Evolutionary conservation across 2,797 vertebrate species (phyloP).

Genomic region (Ibycter americanus): DNA sequence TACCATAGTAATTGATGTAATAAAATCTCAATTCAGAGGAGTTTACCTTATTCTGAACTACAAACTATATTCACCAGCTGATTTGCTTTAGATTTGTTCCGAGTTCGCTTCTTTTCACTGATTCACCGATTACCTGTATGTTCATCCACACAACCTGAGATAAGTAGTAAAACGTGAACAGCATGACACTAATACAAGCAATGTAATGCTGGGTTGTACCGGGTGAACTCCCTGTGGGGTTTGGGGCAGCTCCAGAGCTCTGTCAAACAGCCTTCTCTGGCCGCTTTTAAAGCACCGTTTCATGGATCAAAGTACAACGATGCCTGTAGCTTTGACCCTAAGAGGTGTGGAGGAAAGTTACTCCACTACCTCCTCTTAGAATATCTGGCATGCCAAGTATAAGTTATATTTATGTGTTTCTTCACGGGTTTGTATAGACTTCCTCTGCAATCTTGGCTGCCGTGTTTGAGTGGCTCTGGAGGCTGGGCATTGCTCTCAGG

Average conservation of each 20-base stretch:
- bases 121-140: not conserved
- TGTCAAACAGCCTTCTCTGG: not conserved
- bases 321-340: not conserved
- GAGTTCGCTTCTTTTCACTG: not conserved
- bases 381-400: not conserved
- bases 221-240: not conserved
- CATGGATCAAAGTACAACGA: not conserved
- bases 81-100: not conserved
- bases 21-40: not conserved
- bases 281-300: not conserved
- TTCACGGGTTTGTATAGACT: not conserved
- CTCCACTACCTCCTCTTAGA: not conserved
- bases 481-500: rapidly evolving
- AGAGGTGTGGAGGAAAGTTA: rapidly evolving
- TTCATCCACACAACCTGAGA: not conserved
- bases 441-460: not conserved
- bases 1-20: not conserved
- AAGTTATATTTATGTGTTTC: not conserved
- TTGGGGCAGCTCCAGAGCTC: not conserved
- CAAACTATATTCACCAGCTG: not conserved
- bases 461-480: not conserved
- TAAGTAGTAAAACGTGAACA: not conserved
- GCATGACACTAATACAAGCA: not conserved
- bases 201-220: not conserved
- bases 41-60: not conserved